phyloP scores from a whole-genome alignment of 2,797 vertebrate species.

The Graptemys geographica region DNA sequence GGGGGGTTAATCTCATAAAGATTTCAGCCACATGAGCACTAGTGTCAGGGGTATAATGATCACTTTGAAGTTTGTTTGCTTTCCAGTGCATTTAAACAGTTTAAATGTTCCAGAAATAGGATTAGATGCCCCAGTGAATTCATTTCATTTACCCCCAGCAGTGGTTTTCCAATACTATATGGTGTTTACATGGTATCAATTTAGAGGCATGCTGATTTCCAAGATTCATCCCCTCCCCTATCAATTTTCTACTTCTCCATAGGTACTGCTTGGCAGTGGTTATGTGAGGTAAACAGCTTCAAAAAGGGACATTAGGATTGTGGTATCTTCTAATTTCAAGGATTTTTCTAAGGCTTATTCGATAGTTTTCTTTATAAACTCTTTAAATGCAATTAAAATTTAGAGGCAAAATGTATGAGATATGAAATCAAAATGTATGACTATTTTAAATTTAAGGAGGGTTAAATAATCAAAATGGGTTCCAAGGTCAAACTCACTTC shows the following conservation, averaged over 20 bases:
- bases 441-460: not conserved
- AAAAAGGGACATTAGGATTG: slow-evolving; percentile 64
- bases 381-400: not conserved
- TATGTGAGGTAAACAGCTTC: slow-evolving; percentile 40
- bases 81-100: slow-evolving; percentile 84
- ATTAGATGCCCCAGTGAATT: slow-evolving; percentile 88
- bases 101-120: slow-evolving; percentile 86
- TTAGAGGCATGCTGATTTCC: slow-evolving; percentile 83
- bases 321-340: not conserved
- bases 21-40: slow-evolving; percentile 85
- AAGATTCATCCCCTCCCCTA: slow-evolving; percentile 73
- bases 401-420: not conserved
- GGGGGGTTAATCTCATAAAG: slow-evolving; percentile 87
- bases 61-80: slow-evolving; percentile 89
- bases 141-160: slow-evolving; percentile 86
- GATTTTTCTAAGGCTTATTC: slow-evolving; percentile 31
- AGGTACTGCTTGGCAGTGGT: slow-evolving; percentile 69
- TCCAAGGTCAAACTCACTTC: not conserved
- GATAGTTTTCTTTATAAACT: slow-evolving; percentile 15
- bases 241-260: slow-evolving; percentile 77
- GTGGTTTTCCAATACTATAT: slow-evolving; percentile 81
- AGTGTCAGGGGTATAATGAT: slow-evolving; percentile 87
- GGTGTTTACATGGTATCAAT: slow-evolving; percentile 84
- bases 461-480: not conserved
- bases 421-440: not conserved